A percentile compares a stretch with the other conserved stretches of the same genome.
phyloP scores from a whole-genome alignment of 2,797 vertebrate species.

The Mareca strepera region DNA sequence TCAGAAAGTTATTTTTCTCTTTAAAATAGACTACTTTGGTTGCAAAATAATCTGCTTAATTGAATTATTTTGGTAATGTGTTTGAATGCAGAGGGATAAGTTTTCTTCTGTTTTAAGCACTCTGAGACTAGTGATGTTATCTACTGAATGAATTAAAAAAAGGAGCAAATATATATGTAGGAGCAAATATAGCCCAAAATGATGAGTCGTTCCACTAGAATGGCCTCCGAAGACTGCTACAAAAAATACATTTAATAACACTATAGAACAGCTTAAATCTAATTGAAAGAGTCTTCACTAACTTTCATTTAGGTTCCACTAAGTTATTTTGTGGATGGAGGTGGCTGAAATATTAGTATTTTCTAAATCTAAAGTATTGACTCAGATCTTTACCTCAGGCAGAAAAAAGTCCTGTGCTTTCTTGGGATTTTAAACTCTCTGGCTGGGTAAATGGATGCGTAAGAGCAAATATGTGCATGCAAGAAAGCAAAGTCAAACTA shows the following conservation, averaged over 20 bases:
- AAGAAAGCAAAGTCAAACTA: neutral
- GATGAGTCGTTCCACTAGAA: slow-evolving; percentile 20
- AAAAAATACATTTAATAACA: neutral
- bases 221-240: neutral
- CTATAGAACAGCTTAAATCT: neutral
- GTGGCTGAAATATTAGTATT: neutral
- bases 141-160: slow-evolving; percentile 10
- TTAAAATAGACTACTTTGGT: neutral
- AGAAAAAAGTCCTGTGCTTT: neutral
- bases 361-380: neutral
- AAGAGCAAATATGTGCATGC: neutral
- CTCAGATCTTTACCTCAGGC: neutral
- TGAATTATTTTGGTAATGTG: neutral
- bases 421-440: neutral
- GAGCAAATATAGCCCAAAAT: neutral
- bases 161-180: neutral
- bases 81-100: neutral
- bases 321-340: neutral
- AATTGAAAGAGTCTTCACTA: neutral
- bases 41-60: neutral
- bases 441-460: neutral
- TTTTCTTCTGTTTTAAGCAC: neutral
- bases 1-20: neutral
- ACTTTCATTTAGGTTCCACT: neutral
- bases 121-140: neutral